Base-by-base conservation (phyloP, 1,140 invertebrate genomes). In the Amyelois transitella region DNA sequence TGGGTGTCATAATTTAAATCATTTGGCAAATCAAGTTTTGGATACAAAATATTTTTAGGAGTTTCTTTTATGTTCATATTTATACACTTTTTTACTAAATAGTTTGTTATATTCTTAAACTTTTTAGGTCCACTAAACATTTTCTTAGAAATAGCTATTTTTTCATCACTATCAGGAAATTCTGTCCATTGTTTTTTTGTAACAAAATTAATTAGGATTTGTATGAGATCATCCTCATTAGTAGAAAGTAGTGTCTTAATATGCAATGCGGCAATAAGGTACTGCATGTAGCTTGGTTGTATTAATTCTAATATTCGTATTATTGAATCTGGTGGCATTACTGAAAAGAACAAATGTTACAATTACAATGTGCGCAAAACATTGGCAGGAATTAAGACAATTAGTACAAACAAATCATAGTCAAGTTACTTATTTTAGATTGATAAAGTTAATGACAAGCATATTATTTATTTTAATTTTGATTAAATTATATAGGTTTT, bases 201-300 rank as follows among this genome's bases (percentile, higher is more conserved):
- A 25, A 83, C 20, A 58, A 81, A 76, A 12, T 75, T 32, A 32
- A 74, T 75, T 43, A 81, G 51, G 32, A 75, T 64, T 47, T 52
- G 56, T 14, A 77, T 64, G n/a, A 80, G 69, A 50, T 75, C 63
- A 2, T 68, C 51, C 51, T 75, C 66, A 19, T 66, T 28, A 18
- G 56, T 60, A 10, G 56, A 38, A 5, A 79, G 55, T 20, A 77
- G 45, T 14, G 28, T 63, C 44, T 77, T 48, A 10, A 72, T 53
- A 49, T 78, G 62, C 19, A 62, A 14, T 20, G 63, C 54, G 20
- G 71, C 75, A 38, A 83, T 60, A 17, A 74, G 47, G 32, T 75
- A 53, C 59, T 56, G 69, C 75, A 86, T 79, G 52, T 70, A 82
- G 18, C 57, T 51, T 48, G 81, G 81, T 59, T 81, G 58, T 53